Percentiles rank a stretch among this genome's conserved stretches.
Evolutionary conservation across 2,797 vertebrate species (phyloP).

Genomic region (Leptatherina wallacei): DNA sequence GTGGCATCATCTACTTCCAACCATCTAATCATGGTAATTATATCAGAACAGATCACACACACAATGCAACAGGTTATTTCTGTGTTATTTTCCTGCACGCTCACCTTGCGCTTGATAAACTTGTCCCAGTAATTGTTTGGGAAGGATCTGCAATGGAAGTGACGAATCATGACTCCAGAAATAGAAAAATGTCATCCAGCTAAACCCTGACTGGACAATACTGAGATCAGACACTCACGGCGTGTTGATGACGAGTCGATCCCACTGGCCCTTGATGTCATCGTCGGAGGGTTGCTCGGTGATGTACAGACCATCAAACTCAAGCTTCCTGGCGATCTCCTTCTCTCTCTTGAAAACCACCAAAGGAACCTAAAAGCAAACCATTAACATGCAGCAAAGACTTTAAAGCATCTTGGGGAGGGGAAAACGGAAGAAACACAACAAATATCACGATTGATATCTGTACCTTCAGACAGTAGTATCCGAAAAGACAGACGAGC

Average conservation of each 20-base stretch:
- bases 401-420: neutral
- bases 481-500: conserved; percentile 92
- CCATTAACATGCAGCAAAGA: neutral
- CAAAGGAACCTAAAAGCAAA: conserved; percentile 88
- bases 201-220: neutral
- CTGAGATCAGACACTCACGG: conserved; percentile 83
- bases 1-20: neutral
- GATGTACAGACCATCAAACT: conserved; percentile 97
- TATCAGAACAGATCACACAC: neutral
- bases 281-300: conserved; percentile 98
- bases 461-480: conserved; percentile 94
- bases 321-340: conserved; percentile 95
- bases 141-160: conserved; percentile 86
- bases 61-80: neutral
- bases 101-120: conserved; percentile 97
- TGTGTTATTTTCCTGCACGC: conserved; percentile 35
- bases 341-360: conserved; percentile 99
- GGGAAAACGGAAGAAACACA: neutral
- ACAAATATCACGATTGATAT: rapidly evolving
- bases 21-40: neutral
- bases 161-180: neutral
- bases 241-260: conserved; percentile 97
- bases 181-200: neutral
- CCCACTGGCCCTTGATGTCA: conserved; percentile 99
- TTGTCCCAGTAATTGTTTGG: conserved; percentile 99